Evolutionary conservation across 2,888 invertebrate genomes (phyloP), one percentile per base, ranked within the genome.

Genomic region (Drosophila affinis): DNA sequence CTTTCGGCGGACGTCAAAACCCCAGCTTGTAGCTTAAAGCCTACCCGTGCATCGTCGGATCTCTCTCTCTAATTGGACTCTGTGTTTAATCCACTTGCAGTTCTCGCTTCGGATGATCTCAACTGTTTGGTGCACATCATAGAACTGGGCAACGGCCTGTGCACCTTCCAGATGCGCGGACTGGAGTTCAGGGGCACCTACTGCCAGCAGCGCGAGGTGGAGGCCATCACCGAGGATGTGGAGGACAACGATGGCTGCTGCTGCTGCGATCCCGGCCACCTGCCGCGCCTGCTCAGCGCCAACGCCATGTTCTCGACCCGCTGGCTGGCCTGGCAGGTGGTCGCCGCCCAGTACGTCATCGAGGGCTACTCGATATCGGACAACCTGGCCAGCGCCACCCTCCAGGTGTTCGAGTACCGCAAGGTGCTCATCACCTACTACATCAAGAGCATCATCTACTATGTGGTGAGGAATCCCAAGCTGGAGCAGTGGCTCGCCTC

Each of bases 291-390:
- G 92, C 93, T 99, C 51, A 97, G 98, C 75, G 95, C 98, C 59
- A 99, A 99, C 92, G 98, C 99, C n/a, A 98, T 98, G 77, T 99
- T 98, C 93, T 96, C 96, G 89, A 97, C 98, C 90, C 95, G 99
- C 61, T 99, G 98, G 99, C 94, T 99, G 70, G 98, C 99, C 1
- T 99, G 99, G 99, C 98, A 98, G 93, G 98, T 98, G 29, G 97
- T 97, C 1, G 96, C 97, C 51, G 96, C 98, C n/a, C 97, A 98
- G 90, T 99, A 99, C 92, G 97, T 99, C 61, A 94, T 99, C 32
- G 99, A 99, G 93, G 99, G 99, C 0, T 99, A 99, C 93, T 98
- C 98, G 81, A 99, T 99, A 88, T 97, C 98, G 1, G 99, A 99
- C 93, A 99, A 99, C 93, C 96, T 97, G 88, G 99, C 99, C 48